Evolutionary conservation across 2,113 vertebrate species (phyloP).

Genomic region (Romanogobio albipinnatus): DNA sequence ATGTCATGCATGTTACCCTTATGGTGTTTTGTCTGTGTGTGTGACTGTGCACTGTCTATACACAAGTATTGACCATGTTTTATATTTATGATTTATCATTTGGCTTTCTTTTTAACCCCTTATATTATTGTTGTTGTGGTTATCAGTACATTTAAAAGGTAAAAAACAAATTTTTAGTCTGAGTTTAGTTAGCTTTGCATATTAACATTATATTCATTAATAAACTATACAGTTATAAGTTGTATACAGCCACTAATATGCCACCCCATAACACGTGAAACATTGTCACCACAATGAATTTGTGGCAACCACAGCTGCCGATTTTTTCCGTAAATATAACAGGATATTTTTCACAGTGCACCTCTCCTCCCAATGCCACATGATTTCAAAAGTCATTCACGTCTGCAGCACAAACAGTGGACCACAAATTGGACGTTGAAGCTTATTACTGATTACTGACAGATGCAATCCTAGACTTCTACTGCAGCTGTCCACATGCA

Average conservation of each 20-base stretch:
- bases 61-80: background rate
- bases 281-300: background rate
- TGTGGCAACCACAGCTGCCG: background rate
- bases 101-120: background rate
- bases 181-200: background rate
- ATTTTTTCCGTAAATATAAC: background rate
- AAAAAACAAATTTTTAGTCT: background rate
- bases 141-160: background rate
- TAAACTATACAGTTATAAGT: background rate
- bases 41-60: no score
- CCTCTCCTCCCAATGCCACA: background rate
- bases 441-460: background rate
- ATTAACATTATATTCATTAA: background rate
- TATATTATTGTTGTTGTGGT: background rate
- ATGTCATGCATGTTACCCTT: background rate
- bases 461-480: background rate
- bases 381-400: background rate
- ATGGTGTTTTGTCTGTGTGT: background rate
- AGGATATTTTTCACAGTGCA: background rate
- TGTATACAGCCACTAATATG: no score
- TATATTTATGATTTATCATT: background rate
- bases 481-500: background rate
- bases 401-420: background rate
- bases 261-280: background rate
- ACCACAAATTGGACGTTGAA: background rate